Conservation (phyloP, 2,888 invertebrate genomes). For the Brachypterus glaber region DNA sequence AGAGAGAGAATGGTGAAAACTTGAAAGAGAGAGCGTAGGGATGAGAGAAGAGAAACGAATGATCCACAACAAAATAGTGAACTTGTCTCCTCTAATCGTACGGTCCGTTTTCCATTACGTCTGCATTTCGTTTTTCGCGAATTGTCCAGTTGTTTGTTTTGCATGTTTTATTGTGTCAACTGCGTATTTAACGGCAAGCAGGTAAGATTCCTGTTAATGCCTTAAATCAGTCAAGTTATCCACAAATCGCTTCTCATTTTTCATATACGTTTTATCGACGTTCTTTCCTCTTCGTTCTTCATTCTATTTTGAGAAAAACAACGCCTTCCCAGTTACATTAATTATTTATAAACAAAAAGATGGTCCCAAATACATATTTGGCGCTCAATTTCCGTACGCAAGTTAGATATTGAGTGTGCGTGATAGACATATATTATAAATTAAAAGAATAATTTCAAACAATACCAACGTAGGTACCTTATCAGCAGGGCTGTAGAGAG, state of each 20-base stretch:
- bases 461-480: no score
- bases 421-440: no score
- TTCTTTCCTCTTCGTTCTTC: not conserved
- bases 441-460: no score
- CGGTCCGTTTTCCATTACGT: constrained; percentile 41
- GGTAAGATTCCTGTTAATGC: constrained; percentile 39
- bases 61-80: constrained; percentile 46
- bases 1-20: constrained; percentile 44
- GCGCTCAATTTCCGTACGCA: no score
- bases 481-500: no score
- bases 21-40: constrained; percentile 42
- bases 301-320: no score
- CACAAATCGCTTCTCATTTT: constrained; percentile 5
- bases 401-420: no score
- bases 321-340: not conserved
- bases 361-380: no score
- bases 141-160: constrained; percentile 32
- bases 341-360: no score
- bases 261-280: constrained; percentile 1
- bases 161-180: constrained; percentile 36
- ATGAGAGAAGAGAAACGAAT: constrained; percentile 43
- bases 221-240: constrained; percentile 13
- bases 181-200: constrained; percentile 34
- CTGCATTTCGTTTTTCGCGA: constrained; percentile 35
- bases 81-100: constrained; percentile 42